Percentiles rank a stretch among this genome's conserved stretches.
Evolutionary conservation across 1,140 invertebrate species (phyloP).

Genomic region (Anoplolepis gracilipes): DNA sequence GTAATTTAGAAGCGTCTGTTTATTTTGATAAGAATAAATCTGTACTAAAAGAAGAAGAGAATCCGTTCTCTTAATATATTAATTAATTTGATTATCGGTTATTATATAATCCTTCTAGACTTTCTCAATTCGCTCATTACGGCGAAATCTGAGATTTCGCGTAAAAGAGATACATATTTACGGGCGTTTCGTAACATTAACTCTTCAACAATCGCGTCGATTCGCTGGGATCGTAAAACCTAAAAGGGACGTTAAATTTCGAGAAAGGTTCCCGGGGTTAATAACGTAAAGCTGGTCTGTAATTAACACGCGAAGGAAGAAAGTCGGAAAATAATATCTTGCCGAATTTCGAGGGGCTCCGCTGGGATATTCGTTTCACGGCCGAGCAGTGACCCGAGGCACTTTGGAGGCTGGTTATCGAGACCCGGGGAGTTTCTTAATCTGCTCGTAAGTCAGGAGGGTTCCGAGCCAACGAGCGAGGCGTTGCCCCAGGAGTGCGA

Average conservation of each 20-base stretch:
- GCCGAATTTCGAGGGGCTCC: slow-evolving; percentile 66
- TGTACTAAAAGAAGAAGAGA: neutral
- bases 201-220: slow-evolving; percentile 8
- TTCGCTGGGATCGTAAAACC: slow-evolving; percentile 9
- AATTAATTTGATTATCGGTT: slow-evolving; percentile 37
- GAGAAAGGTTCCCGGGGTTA: slow-evolving; percentile 44
- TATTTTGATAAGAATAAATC: neutral
- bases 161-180: slow-evolving; percentile 29
- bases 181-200: neutral
- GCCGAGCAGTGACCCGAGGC: slow-evolving; percentile 73
- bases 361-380: slow-evolving; percentile 73
- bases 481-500: slow-evolving; percentile 77
- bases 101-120: neutral
- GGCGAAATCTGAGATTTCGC: neutral
- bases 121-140: neutral
- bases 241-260: slow-evolving; percentile 12
- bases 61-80: neutral
- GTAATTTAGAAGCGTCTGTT: neutral
- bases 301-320: slow-evolving; percentile 70
- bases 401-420: slow-evolving; percentile 73
- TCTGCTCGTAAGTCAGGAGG: slow-evolving; percentile 78
- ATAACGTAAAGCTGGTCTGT: slow-evolving; percentile 70
- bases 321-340: slow-evolving; percentile 74
- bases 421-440: slow-evolving; percentile 76
- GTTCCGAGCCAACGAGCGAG: slow-evolving; percentile 76